Conservation (phyloP, 2,113 vertebrate genomes). For the Poeciliopsis turrubarensis region DNA sequence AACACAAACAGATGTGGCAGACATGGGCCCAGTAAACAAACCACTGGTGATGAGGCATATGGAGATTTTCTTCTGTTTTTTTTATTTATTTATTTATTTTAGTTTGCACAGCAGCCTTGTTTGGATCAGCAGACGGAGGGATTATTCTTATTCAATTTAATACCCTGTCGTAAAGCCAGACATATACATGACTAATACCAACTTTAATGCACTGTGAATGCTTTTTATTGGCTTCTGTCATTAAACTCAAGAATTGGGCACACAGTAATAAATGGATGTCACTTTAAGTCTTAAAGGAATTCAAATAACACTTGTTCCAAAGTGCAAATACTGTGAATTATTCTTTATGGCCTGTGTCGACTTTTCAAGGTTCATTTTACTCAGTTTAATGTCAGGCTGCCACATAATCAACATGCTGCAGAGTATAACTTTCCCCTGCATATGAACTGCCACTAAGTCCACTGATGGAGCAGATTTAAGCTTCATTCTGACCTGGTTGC, state of each 20-base stretch:
- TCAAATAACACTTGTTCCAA: neutral
- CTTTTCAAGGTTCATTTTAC: neutral
- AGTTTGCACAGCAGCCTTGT: neutral
- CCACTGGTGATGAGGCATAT: neutral
- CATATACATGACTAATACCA: neutral
- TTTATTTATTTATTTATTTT: neutral
- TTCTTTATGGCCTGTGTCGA: neutral
- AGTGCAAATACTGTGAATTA: neutral
- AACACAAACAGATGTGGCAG: neutral
- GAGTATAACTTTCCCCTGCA: neutral
- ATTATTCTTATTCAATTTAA: neutral
- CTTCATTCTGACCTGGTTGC: no score
- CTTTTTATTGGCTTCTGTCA: neutral
- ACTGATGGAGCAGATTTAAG: neutral
- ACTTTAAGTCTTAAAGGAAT: no score
- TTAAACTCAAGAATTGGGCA: neutral
- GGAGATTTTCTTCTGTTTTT: neutral
- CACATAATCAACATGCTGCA: neutral
- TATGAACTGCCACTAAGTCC: neutral
- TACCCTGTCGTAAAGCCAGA: neutral
- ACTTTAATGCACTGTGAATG: neutral
- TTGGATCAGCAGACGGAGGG: neutral
- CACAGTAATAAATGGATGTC: neutral
- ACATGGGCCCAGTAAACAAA: neutral
- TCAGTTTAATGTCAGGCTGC: neutral